phyloP scores from a whole-genome alignment of 2,113 vertebrate genomes.

The Athene cunicularia region DNA sequence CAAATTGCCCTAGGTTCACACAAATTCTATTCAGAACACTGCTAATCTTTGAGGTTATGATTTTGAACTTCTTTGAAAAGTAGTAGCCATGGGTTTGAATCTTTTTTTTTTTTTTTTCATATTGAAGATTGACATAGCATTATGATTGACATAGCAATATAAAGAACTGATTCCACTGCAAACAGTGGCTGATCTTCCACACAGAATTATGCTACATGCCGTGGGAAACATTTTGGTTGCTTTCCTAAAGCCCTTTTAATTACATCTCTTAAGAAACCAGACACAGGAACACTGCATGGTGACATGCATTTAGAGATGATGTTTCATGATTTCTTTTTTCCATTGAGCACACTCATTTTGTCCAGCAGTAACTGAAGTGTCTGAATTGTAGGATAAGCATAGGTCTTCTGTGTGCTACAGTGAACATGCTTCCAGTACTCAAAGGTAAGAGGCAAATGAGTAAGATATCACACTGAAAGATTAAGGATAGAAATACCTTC shows the following conservation, averaged over 20 bases:
- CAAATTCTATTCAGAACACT: neutral
- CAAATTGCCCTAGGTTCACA: neutral
- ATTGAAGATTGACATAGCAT: neutral
- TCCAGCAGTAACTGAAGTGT: neutral
- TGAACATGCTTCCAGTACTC: neutral
- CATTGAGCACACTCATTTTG: neutral
- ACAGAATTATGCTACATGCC: neutral
- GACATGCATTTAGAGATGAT: neutral
- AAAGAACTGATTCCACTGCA: neutral
- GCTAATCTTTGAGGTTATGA: neutral
- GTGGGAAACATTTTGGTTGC: neutral
- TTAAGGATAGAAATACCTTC: neutral
- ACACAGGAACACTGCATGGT: neutral
- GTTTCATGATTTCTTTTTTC: neutral
- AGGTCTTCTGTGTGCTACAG: neutral
- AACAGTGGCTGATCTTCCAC: neutral
- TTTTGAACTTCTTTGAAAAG: neutral
- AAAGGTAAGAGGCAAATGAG: neutral
- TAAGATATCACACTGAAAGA: neutral
- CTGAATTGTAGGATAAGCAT: neutral
- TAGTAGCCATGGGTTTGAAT: neutral
- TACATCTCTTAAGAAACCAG: neutral
- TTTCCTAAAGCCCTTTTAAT: neutral
- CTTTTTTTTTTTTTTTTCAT: neutral
- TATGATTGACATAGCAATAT: neutral